Evolutionary conservation across 2,888 invertebrate genomes (phyloP).

Genomic region (Epinotia ramella): DNA sequence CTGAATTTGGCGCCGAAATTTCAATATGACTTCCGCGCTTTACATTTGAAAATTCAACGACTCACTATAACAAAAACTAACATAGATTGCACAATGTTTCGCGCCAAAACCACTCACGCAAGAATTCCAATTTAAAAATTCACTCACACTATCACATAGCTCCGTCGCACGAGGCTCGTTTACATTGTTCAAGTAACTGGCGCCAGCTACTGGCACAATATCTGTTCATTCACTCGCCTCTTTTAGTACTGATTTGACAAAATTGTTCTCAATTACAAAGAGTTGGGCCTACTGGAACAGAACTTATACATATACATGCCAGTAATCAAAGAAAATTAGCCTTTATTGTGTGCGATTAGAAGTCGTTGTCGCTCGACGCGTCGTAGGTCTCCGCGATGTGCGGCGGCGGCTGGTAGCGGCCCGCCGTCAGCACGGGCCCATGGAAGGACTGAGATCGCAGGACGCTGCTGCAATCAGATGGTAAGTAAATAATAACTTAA

Average conservation of each 20-base stretch:
- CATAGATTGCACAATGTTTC: constrained; percentile 9
- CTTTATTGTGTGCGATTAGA: constrained; percentile 59
- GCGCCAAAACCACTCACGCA: constrained; percentile 32
- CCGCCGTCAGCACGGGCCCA: constrained; percentile 79
- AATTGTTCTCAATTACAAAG: neutral
- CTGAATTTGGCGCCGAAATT: constrained; percentile 55
- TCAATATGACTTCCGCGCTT: constrained; percentile 15
- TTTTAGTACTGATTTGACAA: too few species aligned
- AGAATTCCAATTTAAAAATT: constrained; percentile 17
- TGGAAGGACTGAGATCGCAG: constrained; percentile 87
- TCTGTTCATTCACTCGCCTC: neutral
- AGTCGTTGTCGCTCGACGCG: constrained; percentile 83
- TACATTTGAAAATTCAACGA: neutral
- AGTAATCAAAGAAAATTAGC: constrained; percentile 18
- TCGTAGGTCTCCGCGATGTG: constrained; percentile 75
- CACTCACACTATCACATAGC: constrained; percentile 45
- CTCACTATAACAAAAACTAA: neutral
- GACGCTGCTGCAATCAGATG: constrained; percentile 77
- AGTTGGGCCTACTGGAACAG: neutral
- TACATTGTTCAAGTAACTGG: constrained; percentile 8
- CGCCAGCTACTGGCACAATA: neutral
- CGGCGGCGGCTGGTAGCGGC: constrained; percentile 66
- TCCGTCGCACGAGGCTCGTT: constrained; percentile 29
- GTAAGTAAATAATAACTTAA: too few species aligned
- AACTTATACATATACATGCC: neutral